phyloP scores from a whole-genome alignment of 2,888 invertebrate genomes.

The Saturnia japonica region DNA sequence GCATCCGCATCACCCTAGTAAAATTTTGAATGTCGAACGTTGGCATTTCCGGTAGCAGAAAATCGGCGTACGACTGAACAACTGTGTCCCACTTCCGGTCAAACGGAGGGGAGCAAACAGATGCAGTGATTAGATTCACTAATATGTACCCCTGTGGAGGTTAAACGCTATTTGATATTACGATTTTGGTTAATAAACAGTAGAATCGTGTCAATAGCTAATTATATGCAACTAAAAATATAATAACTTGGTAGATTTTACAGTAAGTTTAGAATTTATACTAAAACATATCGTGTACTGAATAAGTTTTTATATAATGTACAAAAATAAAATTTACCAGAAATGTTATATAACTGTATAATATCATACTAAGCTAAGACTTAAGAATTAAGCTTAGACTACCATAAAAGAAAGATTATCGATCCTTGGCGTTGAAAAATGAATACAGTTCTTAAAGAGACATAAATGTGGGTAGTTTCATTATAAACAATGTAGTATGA shows the following conservation, averaged over 20 bases:
- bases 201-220: neutral
- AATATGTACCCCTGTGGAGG: constrained; percentile 55
- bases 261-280: neutral
- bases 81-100: constrained; percentile 79
- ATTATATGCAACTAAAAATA: neutral
- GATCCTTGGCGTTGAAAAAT: too few species aligned
- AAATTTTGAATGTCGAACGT: constrained; percentile 78
- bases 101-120: constrained; percentile 72
- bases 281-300: too few species aligned
- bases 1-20: constrained; percentile 68
- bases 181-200: constrained; percentile 27
- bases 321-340: too few species aligned
- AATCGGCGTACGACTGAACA: constrained; percentile 77
- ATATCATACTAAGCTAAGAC: too few species aligned
- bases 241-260: neutral
- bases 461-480: neutral
- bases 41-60: constrained; percentile 79
- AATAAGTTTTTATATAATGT: too few species aligned
- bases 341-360: too few species aligned
- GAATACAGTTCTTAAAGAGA: neutral
- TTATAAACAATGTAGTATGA: neutral
- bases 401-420: too few species aligned
- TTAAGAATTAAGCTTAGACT: too few species aligned
- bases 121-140: constrained; percentile 78
- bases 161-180: constrained; percentile 66